Evolutionary conservation across 1,140 invertebrate species (phyloP).

Genomic region (Drosophila obscura): DNA sequence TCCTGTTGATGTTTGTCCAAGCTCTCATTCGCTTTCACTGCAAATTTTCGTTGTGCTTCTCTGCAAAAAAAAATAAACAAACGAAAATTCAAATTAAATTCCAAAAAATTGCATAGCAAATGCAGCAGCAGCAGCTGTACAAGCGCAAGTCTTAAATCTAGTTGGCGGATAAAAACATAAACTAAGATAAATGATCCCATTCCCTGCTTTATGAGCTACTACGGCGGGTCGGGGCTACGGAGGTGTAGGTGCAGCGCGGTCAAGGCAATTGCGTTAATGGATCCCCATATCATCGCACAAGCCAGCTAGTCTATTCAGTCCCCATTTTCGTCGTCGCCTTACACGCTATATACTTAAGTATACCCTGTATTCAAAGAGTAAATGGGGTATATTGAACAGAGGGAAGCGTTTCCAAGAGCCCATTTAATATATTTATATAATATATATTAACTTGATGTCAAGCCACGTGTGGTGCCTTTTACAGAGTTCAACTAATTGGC

Average conservation of each 20-base stretch:
- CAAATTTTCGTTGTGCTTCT: conserved; percentile 38
- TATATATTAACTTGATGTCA: too few relatives aligned
- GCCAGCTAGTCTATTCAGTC: conserved; percentile 13
- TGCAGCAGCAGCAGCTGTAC: conserved; percentile 19
- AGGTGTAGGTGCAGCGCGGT: conserved; percentile 23
- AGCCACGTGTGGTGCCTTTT: too few relatives aligned
- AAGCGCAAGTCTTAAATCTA: conserved; percentile 59
- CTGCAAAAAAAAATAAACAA: conserved; percentile 42
- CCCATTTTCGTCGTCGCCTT: background rate
- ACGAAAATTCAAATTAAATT: conserved; percentile 34
- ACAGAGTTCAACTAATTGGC: too few relatives aligned
- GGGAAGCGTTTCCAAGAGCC: too few relatives aligned
- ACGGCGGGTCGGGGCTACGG: background rate
- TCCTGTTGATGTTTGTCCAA: conserved; percentile 43
- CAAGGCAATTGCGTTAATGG: conserved; percentile 70
- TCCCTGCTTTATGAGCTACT: background rate
- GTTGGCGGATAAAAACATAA: conserved; percentile 50
- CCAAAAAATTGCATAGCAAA: conserved; percentile 23
- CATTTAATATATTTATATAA: too few relatives aligned
- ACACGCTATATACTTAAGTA: too few relatives aligned
- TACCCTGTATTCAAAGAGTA: too few relatives aligned
- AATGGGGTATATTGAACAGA: too few relatives aligned
- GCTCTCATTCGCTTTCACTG: conserved; percentile 29
- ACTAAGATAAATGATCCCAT: conserved; percentile 66
- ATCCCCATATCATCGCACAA: conserved; percentile 45